Conservation (phyloP, 2,888 invertebrate genomes). For the Prenolepis imparis region DNA sequence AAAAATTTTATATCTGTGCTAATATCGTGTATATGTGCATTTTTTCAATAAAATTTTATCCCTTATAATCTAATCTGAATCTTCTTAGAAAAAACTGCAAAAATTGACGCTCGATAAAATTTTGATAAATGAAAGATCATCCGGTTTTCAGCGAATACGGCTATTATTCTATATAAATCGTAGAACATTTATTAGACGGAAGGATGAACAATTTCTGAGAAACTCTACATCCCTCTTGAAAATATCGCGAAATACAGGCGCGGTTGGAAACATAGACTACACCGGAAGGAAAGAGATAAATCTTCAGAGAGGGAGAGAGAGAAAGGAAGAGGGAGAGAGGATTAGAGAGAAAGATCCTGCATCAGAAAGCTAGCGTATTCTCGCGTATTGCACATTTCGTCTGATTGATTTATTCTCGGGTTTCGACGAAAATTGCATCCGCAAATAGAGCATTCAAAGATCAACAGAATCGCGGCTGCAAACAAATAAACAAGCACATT, state of each 20-base stretch:
- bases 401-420: slow-evolving; percentile 48
- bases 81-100: not conserved
- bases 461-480: slow-evolving; percentile 32
- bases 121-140: not conserved
- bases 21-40: not conserved
- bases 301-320: slow-evolving; percentile 19
- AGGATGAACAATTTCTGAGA: slow-evolving; percentile 8
- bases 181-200: slow-evolving; percentile 11
- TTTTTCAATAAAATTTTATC: not conserved
- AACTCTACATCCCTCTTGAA: slow-evolving; percentile 19
- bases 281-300: slow-evolving; percentile 45
- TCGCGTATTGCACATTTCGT: slow-evolving; percentile 44
- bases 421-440: slow-evolving; percentile 48
- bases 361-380: slow-evolving; percentile 34
- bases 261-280: slow-evolving; percentile 28
- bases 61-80: not conserved
- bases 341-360: not conserved
- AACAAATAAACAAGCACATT: slow-evolving; percentile 26
- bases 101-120: not conserved
- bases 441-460: slow-evolving; percentile 33
- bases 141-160: not conserved
- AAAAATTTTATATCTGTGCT: not conserved
- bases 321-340: too few relatives aligned
- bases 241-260: not conserved
- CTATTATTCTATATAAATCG: slow-evolving; percentile 18